A percentile compares a stretch with the other conserved stretches of the same genome.
Evolutionary conservation across 2,797 vertebrate genomes (phyloP).

Genomic region (Cynopterus sphinx): DNA sequence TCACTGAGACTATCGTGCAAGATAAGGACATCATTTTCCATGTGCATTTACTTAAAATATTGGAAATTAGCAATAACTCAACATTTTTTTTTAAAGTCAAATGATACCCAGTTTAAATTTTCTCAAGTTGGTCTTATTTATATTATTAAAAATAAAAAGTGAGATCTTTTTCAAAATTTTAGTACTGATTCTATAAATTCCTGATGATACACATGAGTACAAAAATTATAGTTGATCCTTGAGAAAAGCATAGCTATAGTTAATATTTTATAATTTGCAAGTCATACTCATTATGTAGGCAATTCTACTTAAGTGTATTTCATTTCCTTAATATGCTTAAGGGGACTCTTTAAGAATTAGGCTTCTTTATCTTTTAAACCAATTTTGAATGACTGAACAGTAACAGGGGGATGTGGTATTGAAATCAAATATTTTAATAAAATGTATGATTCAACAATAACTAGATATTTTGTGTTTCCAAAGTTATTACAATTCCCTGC

Average conservation of each 20-base stretch:
- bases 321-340: constrained; percentile 40
- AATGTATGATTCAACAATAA: neutral
- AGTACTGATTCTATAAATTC: constrained; percentile 13
- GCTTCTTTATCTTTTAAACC: constrained; percentile 40
- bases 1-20: neutral
- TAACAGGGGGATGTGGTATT: neutral
- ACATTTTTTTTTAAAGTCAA: neutral
- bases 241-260: neutral
- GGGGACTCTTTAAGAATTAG: constrained; percentile 33
- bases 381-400: constrained; percentile 39
- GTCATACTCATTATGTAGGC: neutral
- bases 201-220: neutral
- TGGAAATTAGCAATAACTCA: constrained; percentile 17
- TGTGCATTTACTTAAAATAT: constrained; percentile 28
- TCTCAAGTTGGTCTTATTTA: neutral
- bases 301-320: constrained; percentile 25
- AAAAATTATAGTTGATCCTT: constrained; percentile 31
- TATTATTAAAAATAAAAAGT: neutral
- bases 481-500: neutral
- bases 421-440: constrained; percentile 41
- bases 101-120: constrained; percentile 25
- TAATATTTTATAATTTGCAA: constrained; percentile 36
- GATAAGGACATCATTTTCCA: neutral
- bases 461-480: constrained; percentile 18
- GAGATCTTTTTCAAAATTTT: constrained; percentile 37